These are phyloP conservation scores for Coptodon bakossiorum DNA, from an alignment of 2,113 vertebrate species.

Conservation along the genomic window DNA sequence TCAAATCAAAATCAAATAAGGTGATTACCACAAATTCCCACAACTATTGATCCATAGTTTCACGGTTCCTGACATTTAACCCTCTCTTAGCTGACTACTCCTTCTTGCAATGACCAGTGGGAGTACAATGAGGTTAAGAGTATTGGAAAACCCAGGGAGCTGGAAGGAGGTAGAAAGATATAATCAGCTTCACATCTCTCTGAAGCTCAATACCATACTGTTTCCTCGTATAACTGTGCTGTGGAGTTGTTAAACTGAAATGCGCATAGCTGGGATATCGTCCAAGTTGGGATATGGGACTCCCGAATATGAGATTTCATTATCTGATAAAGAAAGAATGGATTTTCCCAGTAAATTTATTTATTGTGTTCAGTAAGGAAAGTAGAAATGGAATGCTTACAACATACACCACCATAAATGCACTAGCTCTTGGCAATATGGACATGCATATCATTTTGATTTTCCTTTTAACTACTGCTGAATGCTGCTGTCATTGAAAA, in stretches of 20 bases:
- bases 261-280: neutral
- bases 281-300: slow-evolving; percentile 19
- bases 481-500: neutral
- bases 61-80: neutral
- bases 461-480: neutral
- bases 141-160: neutral
- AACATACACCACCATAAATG: neutral
- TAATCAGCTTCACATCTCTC: slow-evolving; percentile 15
- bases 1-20: neutral
- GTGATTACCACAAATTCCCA: neutral
- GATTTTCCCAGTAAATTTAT: slow-evolving; percentile 35
- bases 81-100: neutral
- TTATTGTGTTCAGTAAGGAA: slow-evolving; percentile 35
- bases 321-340: slow-evolving; percentile 58
- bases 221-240: neutral
- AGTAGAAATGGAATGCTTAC: slow-evolving; percentile 29
- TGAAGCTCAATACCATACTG: neutral
- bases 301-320: slow-evolving; percentile 57
- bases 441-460: neutral
- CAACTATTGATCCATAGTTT: neutral
- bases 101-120: neutral
- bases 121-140: neutral
- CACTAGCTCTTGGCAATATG: neutral
- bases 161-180: neutral
- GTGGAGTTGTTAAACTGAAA: slow-evolving; percentile 18